Base-by-base conservation (phyloP, 2,797 vertebrate genomes). In the Phalloptychus januarius region DNA sequence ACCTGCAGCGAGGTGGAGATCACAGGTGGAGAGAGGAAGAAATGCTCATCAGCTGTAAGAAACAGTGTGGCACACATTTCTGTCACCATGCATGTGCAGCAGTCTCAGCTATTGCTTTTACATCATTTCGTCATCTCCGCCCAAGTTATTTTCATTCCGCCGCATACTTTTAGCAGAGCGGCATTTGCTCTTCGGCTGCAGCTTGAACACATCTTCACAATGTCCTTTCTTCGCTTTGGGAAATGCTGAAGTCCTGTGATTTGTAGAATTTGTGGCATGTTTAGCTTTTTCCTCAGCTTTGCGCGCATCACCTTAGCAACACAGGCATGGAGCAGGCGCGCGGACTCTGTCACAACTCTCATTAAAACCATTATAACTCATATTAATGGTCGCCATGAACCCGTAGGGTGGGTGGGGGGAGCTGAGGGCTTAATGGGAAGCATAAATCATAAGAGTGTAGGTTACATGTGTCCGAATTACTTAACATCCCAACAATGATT, bases 321-420 rank as follows among this genome's bases (percentile, higher is more conserved):
- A 46, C 36, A 44, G 74, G 72, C 75, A 7, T 16, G 18, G 74
- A 20, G 48, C 42, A 20, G 44, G 70, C 38, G 48, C 75, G 36
- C 52, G 74, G 80, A 79, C 75, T n/a, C 70, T 48, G 28, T 58
- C 77, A 54, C 75, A 25, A 80, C 76, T 85, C 78, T 87, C 74
- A 87, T 85, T 85, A 85, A 78, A 74, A 50, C 18, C 15, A 16
- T 67, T 67, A 48, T 88, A 88, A 86, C 72, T 91, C 83, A 85
- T 77, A 77, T 77, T 77, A 85, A 87, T 89, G 85, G 77, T 80
- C 79, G 79, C 81, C 75, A 70, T 87, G 85, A 89, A 86, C 77
- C 79, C 52, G n/a, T n/a, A n/a, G n/a, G n/a, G n/a, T 18, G 54
- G 54, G 54, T 23, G 23, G 77, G 77, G 78, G 77, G 76, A 83